Evolutionary conservation across 2,113 vertebrate genomes (phyloP), one percentile per base, ranked within the genome.

Genomic region (Euleptes europaea): DNA sequence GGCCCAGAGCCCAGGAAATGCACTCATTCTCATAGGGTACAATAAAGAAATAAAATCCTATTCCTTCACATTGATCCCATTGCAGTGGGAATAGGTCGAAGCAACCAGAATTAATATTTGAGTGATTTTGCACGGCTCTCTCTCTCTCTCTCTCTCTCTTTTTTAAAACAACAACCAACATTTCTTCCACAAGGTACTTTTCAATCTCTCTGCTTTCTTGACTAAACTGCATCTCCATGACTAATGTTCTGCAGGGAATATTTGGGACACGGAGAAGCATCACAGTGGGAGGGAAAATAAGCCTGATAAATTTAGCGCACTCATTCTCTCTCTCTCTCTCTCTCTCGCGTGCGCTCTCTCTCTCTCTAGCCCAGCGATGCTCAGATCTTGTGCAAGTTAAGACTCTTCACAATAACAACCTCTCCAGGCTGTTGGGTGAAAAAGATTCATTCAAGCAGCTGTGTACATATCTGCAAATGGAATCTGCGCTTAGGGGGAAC

Each of bases 391-490:
- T 1, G 23, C 42, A 67, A 23, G 26, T 28, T 13, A 31, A 76
- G 82, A 38, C 82, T 54, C 82, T 76, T 76, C 66, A 84, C 73
- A 67, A 67, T 67, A 67, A 84, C 73, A 49, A 67, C 44, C 60
- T 49, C 72, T 84, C n/a, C 42, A 51, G n/a, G 12, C 88, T 70
- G 84, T 31, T 63, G 3, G 40, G 73, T 76, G 40, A 84, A 80
- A 72, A 3, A 11, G 80, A 63, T 51, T 78, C 65, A 3, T 79
- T 86, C 70, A 13, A 69, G 66, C 10, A 90, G 0, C 17, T 70
- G 81, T 71, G 38, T 77, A 70, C 40, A 77, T 73, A 88, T 84
- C 79, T 91, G 65, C 91, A 89, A 86, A 82, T n/a, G 69, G 84
- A 77, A 93, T 42, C 67, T 76, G 31, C 82, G 91, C 81, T 70